Conservation (phyloP, 2,888 invertebrate species). For the Euclidia mi region DNA sequence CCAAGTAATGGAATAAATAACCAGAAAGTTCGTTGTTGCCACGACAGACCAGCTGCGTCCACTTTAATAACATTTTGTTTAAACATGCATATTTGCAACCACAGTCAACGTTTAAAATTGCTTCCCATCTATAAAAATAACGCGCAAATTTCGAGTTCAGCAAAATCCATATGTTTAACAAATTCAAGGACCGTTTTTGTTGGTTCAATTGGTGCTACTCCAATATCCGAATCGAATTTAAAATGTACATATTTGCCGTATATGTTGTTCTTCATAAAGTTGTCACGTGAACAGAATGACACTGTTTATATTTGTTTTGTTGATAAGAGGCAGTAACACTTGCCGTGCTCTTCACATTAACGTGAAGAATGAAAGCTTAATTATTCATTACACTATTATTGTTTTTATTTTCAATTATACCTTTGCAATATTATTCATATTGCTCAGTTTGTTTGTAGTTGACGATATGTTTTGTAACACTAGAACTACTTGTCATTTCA, state of each 20-base stretch:
- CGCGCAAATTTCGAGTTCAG: conserved; percentile 1
- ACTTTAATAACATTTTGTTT: no score
- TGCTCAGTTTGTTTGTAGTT: neutral
- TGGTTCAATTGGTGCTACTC: conserved; percentile 30
- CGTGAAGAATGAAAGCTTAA: conserved; percentile 15
- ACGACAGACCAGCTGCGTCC: no score
- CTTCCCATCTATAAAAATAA: no score
- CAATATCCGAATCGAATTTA: conserved; percentile 30
- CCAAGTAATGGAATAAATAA: no score
- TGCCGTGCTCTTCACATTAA: conserved; percentile 16
- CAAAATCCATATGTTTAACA: conserved; percentile 28
- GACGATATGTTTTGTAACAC: conserved; percentile 8
- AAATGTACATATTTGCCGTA: conserved; percentile 19
- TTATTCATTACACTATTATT: neutral
- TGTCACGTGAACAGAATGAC: conserved; percentile 42
- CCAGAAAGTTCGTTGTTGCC: no score
- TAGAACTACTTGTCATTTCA: conserved; percentile 79
- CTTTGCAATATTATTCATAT: neutral
- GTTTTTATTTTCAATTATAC: no score
- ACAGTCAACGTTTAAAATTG: no score
- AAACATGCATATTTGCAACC: no score
- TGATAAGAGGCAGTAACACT: conserved; percentile 36
- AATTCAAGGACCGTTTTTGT: conserved; percentile 36
- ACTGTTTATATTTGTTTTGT: conserved; percentile 43
- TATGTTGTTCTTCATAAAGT: conserved; percentile 43